phyloP scores from a whole-genome alignment of 2,797 vertebrate species.

The Etheostoma perlongum region DNA sequence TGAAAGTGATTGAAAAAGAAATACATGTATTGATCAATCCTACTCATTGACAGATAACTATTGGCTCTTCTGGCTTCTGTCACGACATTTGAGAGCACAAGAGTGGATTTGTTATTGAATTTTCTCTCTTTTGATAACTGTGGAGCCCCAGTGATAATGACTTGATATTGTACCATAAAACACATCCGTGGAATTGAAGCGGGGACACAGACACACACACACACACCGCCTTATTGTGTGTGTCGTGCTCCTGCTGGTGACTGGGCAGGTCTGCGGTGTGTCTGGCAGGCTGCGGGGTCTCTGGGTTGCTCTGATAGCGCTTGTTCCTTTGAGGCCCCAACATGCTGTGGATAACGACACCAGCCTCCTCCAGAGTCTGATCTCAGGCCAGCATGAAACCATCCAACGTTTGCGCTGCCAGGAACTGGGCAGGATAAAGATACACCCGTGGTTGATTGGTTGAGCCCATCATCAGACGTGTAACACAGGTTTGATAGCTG shows the following conservation, averaged over 20 bases:
- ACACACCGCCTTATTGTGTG: slow-evolving; percentile 4
- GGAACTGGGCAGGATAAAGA: slow-evolving; percentile 64
- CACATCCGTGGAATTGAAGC: slow-evolving; percentile 15
- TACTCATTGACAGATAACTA: neutral
- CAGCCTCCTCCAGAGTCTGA: slow-evolving; percentile 70
- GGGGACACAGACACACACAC: slow-evolving; percentile 22
- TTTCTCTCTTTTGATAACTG: neutral
- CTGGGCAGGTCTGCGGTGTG: slow-evolving; percentile 47
- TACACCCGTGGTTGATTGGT: slow-evolving; percentile 49
- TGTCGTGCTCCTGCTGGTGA: slow-evolving; percentile 34
- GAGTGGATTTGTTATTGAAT: slow-evolving; percentile 6
- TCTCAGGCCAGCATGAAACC: slow-evolving; percentile 69
- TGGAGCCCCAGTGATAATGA: slow-evolving; percentile 10
- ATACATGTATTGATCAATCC: neutral
- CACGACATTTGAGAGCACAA: neutral
- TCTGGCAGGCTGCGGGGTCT: slow-evolving; percentile 69
- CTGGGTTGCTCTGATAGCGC: slow-evolving; percentile 78
- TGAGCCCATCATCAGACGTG: slow-evolving; percentile 63
- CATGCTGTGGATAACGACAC: slow-evolving; percentile 66
- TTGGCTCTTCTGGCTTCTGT: neutral
- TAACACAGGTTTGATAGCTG: slow-evolving; percentile 61
- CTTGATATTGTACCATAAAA: slow-evolving; percentile 24
- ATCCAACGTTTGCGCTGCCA: slow-evolving; percentile 66
- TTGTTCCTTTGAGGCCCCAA: slow-evolving; percentile 64
- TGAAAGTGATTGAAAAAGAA: neutral